Evolutionary conservation across 2,113 vertebrate species (phyloP).

Genomic region (Sinocyclocheilus anophthalmus): DNA sequence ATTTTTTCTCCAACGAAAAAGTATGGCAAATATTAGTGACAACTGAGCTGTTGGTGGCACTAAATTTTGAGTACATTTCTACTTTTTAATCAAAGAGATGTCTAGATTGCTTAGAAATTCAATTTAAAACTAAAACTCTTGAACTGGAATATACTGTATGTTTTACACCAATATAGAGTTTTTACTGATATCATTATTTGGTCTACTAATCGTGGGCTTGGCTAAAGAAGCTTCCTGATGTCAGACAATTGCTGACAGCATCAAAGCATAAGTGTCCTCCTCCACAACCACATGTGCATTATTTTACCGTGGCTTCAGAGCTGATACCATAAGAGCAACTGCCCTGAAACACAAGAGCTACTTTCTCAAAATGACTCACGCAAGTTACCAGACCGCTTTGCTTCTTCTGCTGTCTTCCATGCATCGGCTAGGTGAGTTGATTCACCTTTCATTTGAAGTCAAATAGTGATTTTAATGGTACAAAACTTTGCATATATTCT

Average conservation of each 20-base stretch:
- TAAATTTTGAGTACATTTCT: background rate
- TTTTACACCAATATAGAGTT: background rate
- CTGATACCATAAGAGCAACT: background rate
- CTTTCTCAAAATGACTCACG: constrained; percentile 22
- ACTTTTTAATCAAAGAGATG: background rate
- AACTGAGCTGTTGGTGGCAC: background rate
- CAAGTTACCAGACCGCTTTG: background rate
- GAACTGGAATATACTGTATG: background rate
- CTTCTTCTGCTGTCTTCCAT: constrained; percentile 32
- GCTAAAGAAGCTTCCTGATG: background rate
- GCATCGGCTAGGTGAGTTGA: constrained; percentile 44
- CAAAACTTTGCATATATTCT: background rate
- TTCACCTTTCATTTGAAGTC: background rate
- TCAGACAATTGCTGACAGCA: background rate
- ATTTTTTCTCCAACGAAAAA: background rate
- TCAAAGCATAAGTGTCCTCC: background rate
- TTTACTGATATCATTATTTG: background rate
- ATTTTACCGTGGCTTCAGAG: background rate
- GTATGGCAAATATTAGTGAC: background rate
- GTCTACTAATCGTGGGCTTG: background rate
- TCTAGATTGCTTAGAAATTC: background rate
- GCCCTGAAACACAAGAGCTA: background rate
- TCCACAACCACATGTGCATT: constrained; percentile 36
- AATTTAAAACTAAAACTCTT: background rate
- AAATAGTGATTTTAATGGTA: background rate